Conservation (phyloP, 2,113 vertebrate species). For the Solenodon paradoxus region DNA sequence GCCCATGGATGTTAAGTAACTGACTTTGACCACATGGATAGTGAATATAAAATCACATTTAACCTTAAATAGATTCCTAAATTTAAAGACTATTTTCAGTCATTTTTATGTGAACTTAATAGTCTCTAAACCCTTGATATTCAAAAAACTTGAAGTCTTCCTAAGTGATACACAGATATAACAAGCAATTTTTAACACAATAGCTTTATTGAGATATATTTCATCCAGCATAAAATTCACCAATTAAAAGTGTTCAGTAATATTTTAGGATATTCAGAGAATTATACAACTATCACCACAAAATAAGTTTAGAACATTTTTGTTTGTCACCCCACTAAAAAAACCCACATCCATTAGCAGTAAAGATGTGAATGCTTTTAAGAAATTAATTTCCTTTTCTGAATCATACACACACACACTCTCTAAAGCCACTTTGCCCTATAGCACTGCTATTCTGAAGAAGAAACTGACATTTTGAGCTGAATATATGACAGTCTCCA, state of each 20-base stretch:
- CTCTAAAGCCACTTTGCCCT: neutral
- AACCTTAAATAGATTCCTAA: neutral
- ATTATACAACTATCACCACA: neutral
- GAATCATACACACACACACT: neutral
- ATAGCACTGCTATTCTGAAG: neutral
- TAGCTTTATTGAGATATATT: neutral
- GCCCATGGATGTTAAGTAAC: neutral
- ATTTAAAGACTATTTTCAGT: neutral
- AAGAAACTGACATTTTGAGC: neutral
- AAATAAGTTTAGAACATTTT: neutral
- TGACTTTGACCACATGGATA: neutral
- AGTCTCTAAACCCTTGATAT: neutral
- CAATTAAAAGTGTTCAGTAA: neutral
- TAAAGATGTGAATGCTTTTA: neutral
- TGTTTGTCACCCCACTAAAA: neutral
- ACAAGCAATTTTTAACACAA: neutral
- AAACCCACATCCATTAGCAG: neutral
- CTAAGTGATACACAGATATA: neutral
- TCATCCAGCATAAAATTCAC: neutral
- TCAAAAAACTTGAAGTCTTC: neutral
- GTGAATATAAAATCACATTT: neutral
- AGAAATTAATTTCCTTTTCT: neutral
- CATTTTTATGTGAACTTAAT: neutral
- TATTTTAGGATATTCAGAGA: neutral
- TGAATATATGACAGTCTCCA: neutral